Evolutionary conservation across 2,797 vertebrate genomes (phyloP).

Genomic region (Enteromius viviparus): DNA sequence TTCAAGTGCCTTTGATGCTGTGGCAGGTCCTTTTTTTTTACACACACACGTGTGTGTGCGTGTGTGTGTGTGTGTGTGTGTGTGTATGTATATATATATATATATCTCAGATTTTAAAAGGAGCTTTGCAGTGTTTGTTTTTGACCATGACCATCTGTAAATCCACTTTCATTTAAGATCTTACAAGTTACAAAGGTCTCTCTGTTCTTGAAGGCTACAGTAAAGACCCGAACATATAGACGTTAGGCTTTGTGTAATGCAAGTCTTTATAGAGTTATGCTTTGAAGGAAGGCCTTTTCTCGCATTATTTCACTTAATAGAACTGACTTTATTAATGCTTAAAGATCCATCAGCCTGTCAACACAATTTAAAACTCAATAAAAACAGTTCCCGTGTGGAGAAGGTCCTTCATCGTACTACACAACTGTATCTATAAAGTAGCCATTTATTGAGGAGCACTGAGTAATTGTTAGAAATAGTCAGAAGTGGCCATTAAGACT

Average conservation of each 20-base stretch:
- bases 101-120: neutral
- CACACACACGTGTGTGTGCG: too few relatives aligned
- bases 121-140: neutral
- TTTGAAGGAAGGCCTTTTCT: constrained; percentile 22
- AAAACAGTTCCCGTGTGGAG: constrained; percentile 7
- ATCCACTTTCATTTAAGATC: neutral
- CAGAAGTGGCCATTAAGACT: constrained; percentile 21
- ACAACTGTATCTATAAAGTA: constrained; percentile 19
- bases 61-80: too few relatives aligned
- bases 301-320: neutral
- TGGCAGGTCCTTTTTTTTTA: neutral
- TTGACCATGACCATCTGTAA: neutral
- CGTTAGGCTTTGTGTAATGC: neutral
- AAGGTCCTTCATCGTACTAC: neutral
- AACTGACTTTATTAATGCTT: constrained; percentile 13
- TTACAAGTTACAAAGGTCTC: neutral
- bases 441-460: constrained; percentile 24
- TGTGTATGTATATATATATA: too few relatives aligned
- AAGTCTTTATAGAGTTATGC: neutral
- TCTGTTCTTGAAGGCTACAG: neutral
- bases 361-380: constrained; percentile 23
- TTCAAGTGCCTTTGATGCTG: neutral
- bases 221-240: neutral
- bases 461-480: constrained; percentile 41
- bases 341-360: constrained; percentile 31